Evolutionary conservation across 2,888 invertebrate genomes (phyloP), one percentile per base, ranked within the genome.

Genomic region (Ichneumon xanthorius): DNA sequence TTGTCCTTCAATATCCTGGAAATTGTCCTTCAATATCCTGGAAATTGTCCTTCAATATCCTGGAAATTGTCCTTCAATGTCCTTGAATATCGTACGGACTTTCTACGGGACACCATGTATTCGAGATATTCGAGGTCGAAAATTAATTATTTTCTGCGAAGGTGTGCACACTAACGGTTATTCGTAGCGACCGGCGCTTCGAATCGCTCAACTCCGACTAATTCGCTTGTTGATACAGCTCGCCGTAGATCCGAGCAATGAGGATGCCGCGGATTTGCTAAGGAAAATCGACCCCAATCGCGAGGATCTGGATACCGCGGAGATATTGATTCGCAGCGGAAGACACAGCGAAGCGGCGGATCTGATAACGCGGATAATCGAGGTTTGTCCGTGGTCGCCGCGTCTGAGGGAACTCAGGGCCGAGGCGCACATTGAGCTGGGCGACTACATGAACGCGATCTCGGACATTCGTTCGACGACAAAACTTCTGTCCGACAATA

Each of bases 401-500:
- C 95, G 95, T 33, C 95, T 99, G 71, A 95, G 99, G 40, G 97
- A 99, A 94, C 95, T 98, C 63, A 94, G 99, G 53, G 97, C 99
- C 0, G 97, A 98, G 91, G 97, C 98, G 92, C 97, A 98, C 92
- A 96, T 98, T 87, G 96, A 90, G 16, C 92, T 96, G 89, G 97
- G 97, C 79, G 98, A 99, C 94, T 95, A 97, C 55, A 95, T 97
- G 91, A 96, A 97, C 58, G 99, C 99, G 19, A 97, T 99, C 87
- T 96, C 97, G 30, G 99, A 99, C 94, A 96, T 99, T 90, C 95
- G 98, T 61, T 96, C 98, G 0, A 97, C 98, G 58, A 98, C 99
- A 82, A 98, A 99, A 90, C 95, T 99, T 83, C 96, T 97, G 84
- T 96, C 97, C 88, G 99, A 99, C 94, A 98, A 98, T 92, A 99